These are phyloP conservation scores for Diploptera punctata DNA, from an alignment of 2,888 invertebrate genomes.

Conservation along the genomic window DNA sequence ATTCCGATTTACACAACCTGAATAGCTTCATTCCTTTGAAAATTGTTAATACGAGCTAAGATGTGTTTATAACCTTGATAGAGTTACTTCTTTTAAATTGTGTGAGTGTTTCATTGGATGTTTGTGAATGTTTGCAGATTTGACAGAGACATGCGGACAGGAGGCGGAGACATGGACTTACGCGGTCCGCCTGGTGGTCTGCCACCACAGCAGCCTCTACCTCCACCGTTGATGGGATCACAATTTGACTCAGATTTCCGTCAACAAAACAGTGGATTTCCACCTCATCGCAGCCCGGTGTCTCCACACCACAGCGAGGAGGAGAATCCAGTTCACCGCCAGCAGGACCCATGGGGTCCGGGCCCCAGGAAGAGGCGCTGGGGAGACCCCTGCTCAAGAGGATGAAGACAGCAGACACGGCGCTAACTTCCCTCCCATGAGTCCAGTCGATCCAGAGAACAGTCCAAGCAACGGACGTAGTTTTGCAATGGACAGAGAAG, in stretches of 20 bases:
- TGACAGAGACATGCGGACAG: slow-evolving; percentile 43
- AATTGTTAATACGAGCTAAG: too few relatives aligned
- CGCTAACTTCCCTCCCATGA: too few relatives aligned
- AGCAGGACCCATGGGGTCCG: slow-evolving; percentile 24
- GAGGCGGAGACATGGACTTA: slow-evolving; percentile 49
- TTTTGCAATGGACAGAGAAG: background rate
- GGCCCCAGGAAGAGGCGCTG: slow-evolving; percentile 30
- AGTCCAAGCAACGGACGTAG: too few relatives aligned
- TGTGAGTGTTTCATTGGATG: too few relatives aligned
- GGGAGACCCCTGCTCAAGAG: slow-evolving; percentile 16
- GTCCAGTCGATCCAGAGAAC: too few relatives aligned
- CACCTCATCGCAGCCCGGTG: slow-evolving; percentile 6
- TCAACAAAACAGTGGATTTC: background rate
- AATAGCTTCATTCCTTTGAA: too few relatives aligned
- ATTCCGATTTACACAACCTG: too few relatives aligned
- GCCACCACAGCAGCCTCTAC: background rate
- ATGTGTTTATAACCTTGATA: too few relatives aligned
- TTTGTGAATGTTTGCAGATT: too few relatives aligned
- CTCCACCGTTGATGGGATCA: background rate
- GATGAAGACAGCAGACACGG: slow-evolving; percentile 12
- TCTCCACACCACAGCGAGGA: background rate
- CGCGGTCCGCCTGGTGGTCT: slow-evolving; percentile 46
- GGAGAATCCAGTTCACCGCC: slow-evolving; percentile 1
- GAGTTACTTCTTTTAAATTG: too few relatives aligned
- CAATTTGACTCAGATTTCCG: slow-evolving; percentile 19